Conservation (phyloP, 1,140 invertebrate species). For the Atta texana region DNA sequence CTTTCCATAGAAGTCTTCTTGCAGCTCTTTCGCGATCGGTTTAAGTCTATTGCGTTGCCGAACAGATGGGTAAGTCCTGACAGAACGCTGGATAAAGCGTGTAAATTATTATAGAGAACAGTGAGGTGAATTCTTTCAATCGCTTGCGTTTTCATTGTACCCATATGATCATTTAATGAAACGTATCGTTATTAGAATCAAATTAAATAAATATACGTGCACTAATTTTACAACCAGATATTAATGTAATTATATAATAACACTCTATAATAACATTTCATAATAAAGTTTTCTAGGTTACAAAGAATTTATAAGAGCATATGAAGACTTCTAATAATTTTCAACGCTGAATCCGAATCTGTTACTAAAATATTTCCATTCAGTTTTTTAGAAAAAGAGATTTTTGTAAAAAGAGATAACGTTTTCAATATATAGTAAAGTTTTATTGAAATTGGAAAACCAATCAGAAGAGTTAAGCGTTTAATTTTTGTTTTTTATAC, state of each 20-base stretch:
- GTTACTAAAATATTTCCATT: too few relatives aligned
- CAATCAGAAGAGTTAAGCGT: too few relatives aligned
- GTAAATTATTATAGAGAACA: slow-evolving; percentile 37
- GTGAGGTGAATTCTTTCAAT: not conserved
- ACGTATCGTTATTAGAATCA: not conserved
- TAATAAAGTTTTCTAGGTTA: too few relatives aligned
- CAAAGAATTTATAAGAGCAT: too few relatives aligned
- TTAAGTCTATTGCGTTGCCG: slow-evolving; percentile 48
- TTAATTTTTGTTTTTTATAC: too few relatives aligned
- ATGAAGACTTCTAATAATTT: too few relatives aligned
- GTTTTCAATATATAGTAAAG: too few relatives aligned
- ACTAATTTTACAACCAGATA: not conserved
- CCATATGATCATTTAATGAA: not conserved
- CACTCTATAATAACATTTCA: too few relatives aligned
- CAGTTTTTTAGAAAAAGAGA: too few relatives aligned
- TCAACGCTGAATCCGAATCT: too few relatives aligned
- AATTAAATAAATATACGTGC: not conserved
- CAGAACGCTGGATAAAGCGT: slow-evolving; percentile 32
- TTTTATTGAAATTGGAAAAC: too few relatives aligned
- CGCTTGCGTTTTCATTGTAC: slow-evolving; percentile 1
- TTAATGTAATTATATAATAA: not conserved
- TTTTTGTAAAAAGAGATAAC: too few relatives aligned
- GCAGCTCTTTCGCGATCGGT: slow-evolving; percentile 33
- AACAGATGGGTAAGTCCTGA: not conserved
- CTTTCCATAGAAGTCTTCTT: slow-evolving; percentile 29